Evolutionary conservation across 2,797 vertebrate genomes (phyloP).

Genomic region (Pseudochromis fuscus): DNA sequence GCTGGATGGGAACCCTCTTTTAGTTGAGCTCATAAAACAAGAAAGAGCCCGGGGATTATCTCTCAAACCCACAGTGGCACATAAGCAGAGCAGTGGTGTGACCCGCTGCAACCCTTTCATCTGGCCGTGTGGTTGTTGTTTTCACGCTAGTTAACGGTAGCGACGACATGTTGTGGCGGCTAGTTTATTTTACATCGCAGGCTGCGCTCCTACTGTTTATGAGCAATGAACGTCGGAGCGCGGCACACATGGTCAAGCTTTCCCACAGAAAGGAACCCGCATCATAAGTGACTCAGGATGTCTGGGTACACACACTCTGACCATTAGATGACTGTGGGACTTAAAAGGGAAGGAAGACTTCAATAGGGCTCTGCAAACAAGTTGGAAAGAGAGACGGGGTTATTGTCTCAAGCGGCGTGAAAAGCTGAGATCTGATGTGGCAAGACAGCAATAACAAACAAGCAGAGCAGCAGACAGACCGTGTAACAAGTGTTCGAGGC

Average conservation of each 20-base stretch:
- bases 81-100: constrained; percentile 36
- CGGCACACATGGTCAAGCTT: constrained; percentile 68
- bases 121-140: constrained; percentile 68
- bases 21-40: constrained; percentile 58
- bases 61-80: constrained; percentile 51
- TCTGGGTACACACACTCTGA: constrained; percentile 69
- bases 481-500: constrained; percentile 34
- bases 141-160: constrained; percentile 68
- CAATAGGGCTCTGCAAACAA: constrained; percentile 28
- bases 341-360: constrained; percentile 59
- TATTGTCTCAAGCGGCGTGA: constrained; percentile 47
- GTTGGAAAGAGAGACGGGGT: constrained; percentile 14
- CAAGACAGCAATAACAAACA: constrained; percentile 57
- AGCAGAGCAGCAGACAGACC: constrained; percentile 34
- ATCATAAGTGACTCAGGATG: constrained; percentile 78
- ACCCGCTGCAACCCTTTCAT: constrained; percentile 64
- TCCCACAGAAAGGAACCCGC: constrained; percentile 74
- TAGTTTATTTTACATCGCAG: constrained; percentile 79
- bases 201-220: constrained; percentile 76
- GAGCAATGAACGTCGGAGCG: constrained; percentile 66
- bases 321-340: constrained; percentile 66
- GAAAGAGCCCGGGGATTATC: constrained; percentile 47
- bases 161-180: constrained; percentile 70
- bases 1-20: constrained; percentile 41
- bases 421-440: constrained; percentile 51